These are phyloP conservation scores for Botia almorhae DNA, from an alignment of 2,797 vertebrate genomes.

Conservation along the genomic window DNA sequence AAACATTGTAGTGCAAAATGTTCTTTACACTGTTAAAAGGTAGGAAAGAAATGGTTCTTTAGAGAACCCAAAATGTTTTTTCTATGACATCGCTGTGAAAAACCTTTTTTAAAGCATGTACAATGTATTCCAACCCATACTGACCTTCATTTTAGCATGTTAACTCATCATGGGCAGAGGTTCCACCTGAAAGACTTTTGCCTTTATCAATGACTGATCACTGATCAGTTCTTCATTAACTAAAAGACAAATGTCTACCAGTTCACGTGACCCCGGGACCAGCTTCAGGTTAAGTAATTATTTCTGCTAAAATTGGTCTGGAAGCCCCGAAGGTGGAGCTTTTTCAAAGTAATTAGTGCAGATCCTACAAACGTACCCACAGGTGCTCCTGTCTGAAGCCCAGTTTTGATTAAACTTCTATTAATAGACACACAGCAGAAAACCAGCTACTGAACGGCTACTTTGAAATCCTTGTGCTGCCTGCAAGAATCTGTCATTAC, in stretches of 20 bases:
- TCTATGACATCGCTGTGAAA: too few species aligned
- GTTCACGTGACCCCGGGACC: slow-evolving; percentile 41
- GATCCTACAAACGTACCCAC: slow-evolving; percentile 45
- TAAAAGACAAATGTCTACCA: slow-evolving; percentile 23
- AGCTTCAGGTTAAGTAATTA: slow-evolving; percentile 55
- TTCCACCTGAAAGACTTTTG: slow-evolving; percentile 59
- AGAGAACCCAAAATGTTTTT: too few species aligned
- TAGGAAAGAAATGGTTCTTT: too few species aligned
- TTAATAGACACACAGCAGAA: background rate
- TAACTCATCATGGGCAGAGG: slow-evolving; percentile 52
- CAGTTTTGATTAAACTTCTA: too few species aligned
- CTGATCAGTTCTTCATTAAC: slow-evolving; percentile 60
- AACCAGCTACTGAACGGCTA: too few species aligned
- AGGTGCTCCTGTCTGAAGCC: slow-evolving; percentile 48
- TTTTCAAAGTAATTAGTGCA: slow-evolving; percentile 51
- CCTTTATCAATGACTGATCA: slow-evolving; percentile 55
- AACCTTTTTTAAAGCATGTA: too few species aligned
- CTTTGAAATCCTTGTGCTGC: background rate
- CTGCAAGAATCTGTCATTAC: background rate
- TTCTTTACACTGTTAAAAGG: too few species aligned
- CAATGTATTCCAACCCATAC: too few species aligned
- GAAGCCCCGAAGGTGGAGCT: slow-evolving; percentile 50
- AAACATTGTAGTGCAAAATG: too few species aligned
- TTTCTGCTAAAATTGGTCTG: slow-evolving; percentile 56
- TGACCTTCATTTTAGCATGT: slow-evolving; percentile 42